Evolutionary conservation across 1,140 invertebrate genomes (phyloP).

Genomic region (Euschistus heros): DNA sequence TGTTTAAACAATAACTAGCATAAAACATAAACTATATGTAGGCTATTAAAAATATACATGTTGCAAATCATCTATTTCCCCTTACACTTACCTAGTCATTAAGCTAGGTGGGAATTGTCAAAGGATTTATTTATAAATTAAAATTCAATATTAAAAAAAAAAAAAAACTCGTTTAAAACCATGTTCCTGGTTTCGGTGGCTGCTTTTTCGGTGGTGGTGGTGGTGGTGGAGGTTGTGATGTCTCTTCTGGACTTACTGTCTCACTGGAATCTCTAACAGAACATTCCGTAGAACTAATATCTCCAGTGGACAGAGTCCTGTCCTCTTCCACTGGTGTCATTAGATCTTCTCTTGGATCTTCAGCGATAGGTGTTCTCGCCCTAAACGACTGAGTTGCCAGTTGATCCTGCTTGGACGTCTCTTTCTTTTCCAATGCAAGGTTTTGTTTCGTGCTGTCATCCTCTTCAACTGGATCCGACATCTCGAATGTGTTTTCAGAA

Average conservation of each 20-base stretch:
- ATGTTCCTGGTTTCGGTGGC: too few species aligned
- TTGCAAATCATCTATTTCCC: too few species aligned
- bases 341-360: conserved; percentile 37
- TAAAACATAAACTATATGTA: too few species aligned
- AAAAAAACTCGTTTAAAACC: too few species aligned
- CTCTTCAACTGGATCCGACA: neutral
- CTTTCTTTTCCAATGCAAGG: neutral
- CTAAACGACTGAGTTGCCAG: conserved; percentile 32
- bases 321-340: neutral
- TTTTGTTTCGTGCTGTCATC: conserved; percentile 26
- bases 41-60: too few species aligned
- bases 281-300: conserved; percentile 27
- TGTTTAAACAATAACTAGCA: too few species aligned
- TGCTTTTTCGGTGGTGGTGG: too few species aligned
- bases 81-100: too few species aligned
- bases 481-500: conserved; percentile 12
- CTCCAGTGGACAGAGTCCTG: neutral
- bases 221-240: too few species aligned
- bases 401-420: neutral
- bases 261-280: conserved; percentile 29
- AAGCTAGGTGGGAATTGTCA: too few species aligned
- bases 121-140: too few species aligned
- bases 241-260: neutral
- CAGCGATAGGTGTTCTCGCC: conserved; percentile 38
- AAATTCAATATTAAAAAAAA: too few species aligned